These are phyloP conservation scores for Actinopyga echinites DNA, from an alignment of 53 echinoderm and acorn worm species.

Conservation along the genomic window DNA sequence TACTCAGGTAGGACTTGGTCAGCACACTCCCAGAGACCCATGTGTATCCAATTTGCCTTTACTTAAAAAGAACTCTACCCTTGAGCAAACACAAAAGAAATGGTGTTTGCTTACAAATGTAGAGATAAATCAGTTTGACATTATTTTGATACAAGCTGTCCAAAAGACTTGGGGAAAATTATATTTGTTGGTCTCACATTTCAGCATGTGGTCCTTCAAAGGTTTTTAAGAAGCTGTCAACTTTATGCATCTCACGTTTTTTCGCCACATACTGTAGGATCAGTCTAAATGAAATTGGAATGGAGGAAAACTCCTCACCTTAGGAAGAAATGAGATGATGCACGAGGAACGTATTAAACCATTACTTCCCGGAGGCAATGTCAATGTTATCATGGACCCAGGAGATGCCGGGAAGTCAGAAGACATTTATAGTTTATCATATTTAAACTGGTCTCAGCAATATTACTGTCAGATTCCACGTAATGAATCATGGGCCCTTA, in stretches of 20 bases:
- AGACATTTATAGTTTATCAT: too few relatives aligned
- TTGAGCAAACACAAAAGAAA: not conserved
- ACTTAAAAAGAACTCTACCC: not conserved
- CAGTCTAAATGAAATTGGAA: too few relatives aligned
- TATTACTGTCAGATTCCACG: too few relatives aligned
- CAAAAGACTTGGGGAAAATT: slow-evolving; percentile 14
- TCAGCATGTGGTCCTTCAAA: slow-evolving; percentile 15
- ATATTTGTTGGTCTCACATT: slow-evolving; percentile 1
- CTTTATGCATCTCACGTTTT: not conserved
- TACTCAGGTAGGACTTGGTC: not conserved
- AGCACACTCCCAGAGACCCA: not conserved
- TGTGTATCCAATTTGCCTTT: slow-evolving; percentile 5
- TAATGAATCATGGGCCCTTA: too few relatives aligned
- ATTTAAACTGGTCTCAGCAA: too few relatives aligned
- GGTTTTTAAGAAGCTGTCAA: not conserved
- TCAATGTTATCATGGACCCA: too few relatives aligned
- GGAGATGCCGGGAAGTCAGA: too few relatives aligned
- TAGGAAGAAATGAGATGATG: too few relatives aligned
- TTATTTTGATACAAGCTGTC: slow-evolving; percentile 26
- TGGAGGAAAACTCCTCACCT: too few relatives aligned
- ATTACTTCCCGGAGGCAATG: too few relatives aligned
- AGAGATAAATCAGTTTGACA: slow-evolving; percentile 18
- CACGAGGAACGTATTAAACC: too few relatives aligned
- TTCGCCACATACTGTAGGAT: not conserved
- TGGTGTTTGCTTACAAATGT: slow-evolving; percentile 4